phyloP scores from a whole-genome alignment of 2,797 vertebrate species.

The Clarias fuscus region DNA sequence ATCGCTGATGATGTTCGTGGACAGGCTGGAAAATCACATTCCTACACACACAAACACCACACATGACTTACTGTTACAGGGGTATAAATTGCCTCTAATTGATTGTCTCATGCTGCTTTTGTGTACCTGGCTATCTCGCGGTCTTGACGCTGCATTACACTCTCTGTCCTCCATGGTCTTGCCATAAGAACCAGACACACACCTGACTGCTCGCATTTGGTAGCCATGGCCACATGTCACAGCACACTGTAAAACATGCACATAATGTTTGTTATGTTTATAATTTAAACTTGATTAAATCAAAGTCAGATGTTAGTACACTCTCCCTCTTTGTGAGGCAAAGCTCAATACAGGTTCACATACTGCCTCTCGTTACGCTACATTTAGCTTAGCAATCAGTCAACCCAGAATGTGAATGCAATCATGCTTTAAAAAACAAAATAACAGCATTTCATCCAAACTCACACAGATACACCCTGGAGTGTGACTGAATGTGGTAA shows the following conservation, averaged over 20 bases:
- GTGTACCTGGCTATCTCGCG: conserved; percentile 83
- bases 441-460: not conserved
- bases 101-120: not conserved
- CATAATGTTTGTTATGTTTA: conserved; percentile 3
- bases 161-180: conserved; percentile 78
- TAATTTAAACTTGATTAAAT: not conserved
- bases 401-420: not conserved
- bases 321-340: not conserved
- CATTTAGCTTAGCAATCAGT: not conserved
- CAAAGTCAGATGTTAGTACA: not conserved
- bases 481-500: not conserved
- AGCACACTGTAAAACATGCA: conserved; percentile 78
- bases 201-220: conserved; percentile 87
- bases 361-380: not conserved
- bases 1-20: conserved; percentile 68
- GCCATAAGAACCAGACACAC: conserved; percentile 76
- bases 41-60: conserved; percentile 67
- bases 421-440: not conserved
- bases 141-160: conserved; percentile 82
- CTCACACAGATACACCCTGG: not conserved
- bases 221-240: conserved; percentile 88
- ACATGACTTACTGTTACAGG: not conserved
- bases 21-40: conserved; percentile 84
- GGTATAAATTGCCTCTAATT: conserved; percentile 6
- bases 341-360: not conserved